Conservation (phyloP, 2,888 invertebrate genomes). For the Drosophila prolongata region DNA sequence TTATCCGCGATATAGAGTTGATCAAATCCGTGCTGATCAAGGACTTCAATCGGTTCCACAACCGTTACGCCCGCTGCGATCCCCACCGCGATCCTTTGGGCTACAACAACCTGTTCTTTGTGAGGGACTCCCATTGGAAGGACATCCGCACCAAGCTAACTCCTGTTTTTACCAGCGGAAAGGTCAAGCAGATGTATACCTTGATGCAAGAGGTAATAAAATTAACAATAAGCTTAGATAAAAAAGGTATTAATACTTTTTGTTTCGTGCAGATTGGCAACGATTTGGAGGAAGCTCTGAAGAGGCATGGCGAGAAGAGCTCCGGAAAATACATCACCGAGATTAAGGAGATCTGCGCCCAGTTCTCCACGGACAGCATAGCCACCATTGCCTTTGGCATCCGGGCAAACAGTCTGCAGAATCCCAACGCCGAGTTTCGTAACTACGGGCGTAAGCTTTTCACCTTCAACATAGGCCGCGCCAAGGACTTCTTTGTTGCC, state of each 20-base stretch:
- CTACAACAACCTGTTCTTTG: constrained; percentile 84
- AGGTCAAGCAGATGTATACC: constrained; percentile 83
- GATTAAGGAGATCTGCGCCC: constrained; percentile 76
- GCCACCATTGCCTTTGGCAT: constrained; percentile 82
- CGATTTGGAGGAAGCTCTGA: constrained; percentile 70
- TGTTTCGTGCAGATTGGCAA: constrained; percentile 63
- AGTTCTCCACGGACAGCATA: constrained; percentile 82
- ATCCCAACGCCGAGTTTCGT: constrained; percentile 81
- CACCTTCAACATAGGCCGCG: constrained; percentile 57
- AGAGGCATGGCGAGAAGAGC: constrained; percentile 17
- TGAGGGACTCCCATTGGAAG: constrained; percentile 85
- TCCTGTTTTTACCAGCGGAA: constrained; percentile 85
- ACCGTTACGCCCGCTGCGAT: constrained; percentile 75
- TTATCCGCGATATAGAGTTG: constrained; percentile 85
- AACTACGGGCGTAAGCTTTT: constrained; percentile 70
- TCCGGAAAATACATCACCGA: constrained; percentile 62
- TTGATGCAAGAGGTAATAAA: constrained; percentile 77
- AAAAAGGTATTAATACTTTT: neutral
- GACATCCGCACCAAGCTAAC: constrained; percentile 84
- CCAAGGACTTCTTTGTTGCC: constrained; percentile 72
- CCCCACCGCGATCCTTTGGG: constrained; percentile 83
- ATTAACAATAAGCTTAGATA: neutral
- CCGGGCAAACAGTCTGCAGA: constrained; percentile 76
- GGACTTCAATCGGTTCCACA: constrained; percentile 84
- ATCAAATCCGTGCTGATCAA: constrained; percentile 85